Evolutionary conservation across 2,888 invertebrate species (phyloP), one percentile per base, ranked within the genome.

Genomic region (Acholoe squamosa): DNA sequence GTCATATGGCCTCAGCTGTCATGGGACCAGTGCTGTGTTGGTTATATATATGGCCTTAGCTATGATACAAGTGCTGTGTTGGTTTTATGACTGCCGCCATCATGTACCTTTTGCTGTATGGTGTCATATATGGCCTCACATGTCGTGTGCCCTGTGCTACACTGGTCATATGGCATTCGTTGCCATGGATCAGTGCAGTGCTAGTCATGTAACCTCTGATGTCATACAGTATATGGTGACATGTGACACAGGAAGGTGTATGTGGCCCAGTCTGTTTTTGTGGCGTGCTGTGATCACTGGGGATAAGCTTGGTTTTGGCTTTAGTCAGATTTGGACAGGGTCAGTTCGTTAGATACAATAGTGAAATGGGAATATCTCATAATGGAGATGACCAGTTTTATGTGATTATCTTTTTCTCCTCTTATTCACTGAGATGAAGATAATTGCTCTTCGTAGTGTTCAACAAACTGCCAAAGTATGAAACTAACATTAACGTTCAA

Each of bases 281-380:
- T 61, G 61, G n/a, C 61, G 61, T 61, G 61, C 5, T 71, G 31
- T 71, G 3, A 19, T n/a, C 61, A 71, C 7, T 71, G 25, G 25
- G 71, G 31, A 71, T 14, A 14, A 71, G 71, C 71, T 71, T 71
- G 71, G 71, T 14, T 71, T 71, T 71, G 71, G 71, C 71, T 71
- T 71, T 71, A 28, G 71, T 28, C 71, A 71, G 5, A n/a, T 28
- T 61, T 61, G n/a, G 61, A 10, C 10, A 43, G 43, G 43, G 43
- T 10, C 43, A 43, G 43, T 43, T 43, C 10, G 43, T 43, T 43
- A 43, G 43, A 43, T 43, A 43, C 43, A 43, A 10, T 10, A 43
- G 43, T 43, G 43, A 10, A 43, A 43, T 43, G 43, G 43, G 43
- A 43, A 43, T 43, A 43, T 43, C 43, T 43, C 43, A 7, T 43